Percentiles rank a stretch among this genome's conserved stretches.
phyloP scores from a whole-genome alignment of 2,888 invertebrate genomes.

The Rhingia campestris region DNA sequence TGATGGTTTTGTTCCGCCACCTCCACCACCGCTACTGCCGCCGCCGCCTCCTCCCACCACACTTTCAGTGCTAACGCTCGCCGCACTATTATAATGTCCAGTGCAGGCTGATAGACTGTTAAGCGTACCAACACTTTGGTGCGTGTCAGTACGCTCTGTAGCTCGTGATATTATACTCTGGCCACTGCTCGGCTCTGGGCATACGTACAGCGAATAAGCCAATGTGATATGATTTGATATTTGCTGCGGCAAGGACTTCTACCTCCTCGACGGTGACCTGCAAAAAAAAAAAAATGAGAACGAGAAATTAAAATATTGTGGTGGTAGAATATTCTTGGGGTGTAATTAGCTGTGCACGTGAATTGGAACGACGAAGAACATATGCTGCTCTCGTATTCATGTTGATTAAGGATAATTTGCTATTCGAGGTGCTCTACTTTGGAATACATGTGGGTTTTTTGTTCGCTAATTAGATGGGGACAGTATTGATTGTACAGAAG shows the following conservation, averaged over 20 bases:
- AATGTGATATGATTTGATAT: slow-evolving; percentile 78
- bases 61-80: slow-evolving; percentile 79
- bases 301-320: not conserved
- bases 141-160: slow-evolving; percentile 79
- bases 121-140: slow-evolving; percentile 75
- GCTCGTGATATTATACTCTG: slow-evolving; percentile 76
- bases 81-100: slow-evolving; percentile 77
- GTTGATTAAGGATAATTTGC: too few relatives aligned
- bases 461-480: too few relatives aligned
- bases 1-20: slow-evolving; percentile 54
- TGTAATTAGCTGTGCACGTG: slow-evolving; percentile 3
- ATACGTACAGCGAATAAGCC: slow-evolving; percentile 83
- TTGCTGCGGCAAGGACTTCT: slow-evolving; percentile 37
- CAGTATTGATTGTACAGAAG: too few relatives aligned
- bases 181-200: slow-evolving; percentile 83
- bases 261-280: slow-evolving; percentile 14
- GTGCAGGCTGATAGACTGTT: slow-evolving; percentile 74
- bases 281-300: slow-evolving; percentile 7
- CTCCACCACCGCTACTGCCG: slow-evolving; percentile 70
- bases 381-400: not conserved
- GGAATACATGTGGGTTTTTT: too few relatives aligned
- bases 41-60: slow-evolving; percentile 72
- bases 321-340: not conserved
- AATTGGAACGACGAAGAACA: slow-evolving; percentile 15
- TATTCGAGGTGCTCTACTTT: too few relatives aligned